A percentile compares a stretch with the other conserved stretches of the same genome.
Conservation (phyloP, 2,888 invertebrate species). For the Leptinotarsa rubiginosa region DNA sequence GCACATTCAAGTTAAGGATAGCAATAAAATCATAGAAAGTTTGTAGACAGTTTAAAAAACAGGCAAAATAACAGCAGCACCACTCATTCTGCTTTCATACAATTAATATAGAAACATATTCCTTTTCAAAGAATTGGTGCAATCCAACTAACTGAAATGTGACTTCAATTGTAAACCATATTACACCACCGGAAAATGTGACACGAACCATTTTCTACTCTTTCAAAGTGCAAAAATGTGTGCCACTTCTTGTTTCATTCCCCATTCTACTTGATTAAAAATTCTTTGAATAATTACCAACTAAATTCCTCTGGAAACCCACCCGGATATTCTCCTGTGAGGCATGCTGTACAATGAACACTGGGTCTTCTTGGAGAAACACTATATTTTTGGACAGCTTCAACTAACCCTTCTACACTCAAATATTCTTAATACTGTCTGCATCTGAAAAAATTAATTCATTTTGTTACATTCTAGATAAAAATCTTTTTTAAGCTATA, state of each 20-base stretch:
- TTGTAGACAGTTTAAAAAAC: too few species aligned
- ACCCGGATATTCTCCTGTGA: conserved; percentile 94
- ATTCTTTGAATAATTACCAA: conserved; percentile 61
- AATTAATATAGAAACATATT: too few species aligned
- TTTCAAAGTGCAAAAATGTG: too few species aligned
- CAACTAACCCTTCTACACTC: conserved; percentile 91
- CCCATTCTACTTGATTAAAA: neutral
- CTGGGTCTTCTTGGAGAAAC: conserved; percentile 72
- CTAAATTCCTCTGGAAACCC: conserved; percentile 74
- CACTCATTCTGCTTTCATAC: too few species aligned
- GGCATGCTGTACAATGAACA: conserved; percentile 96
- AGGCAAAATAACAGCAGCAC: too few species aligned
- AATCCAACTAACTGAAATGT: neutral
- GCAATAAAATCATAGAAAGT: too few species aligned
- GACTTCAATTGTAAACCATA: neutral
- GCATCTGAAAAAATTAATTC: conserved; percentile 74
- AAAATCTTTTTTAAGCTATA: too few species aligned
- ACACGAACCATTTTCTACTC: too few species aligned
- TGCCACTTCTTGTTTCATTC: neutral
- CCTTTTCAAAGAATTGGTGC: neutral
- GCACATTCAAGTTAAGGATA: too few species aligned
- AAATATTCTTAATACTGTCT: conserved; percentile 92
- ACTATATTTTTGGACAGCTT: conserved; percentile 86
- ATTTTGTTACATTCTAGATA: too few species aligned
- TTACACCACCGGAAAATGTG: neutral